A percentile compares a stretch with the other conserved stretches of the same genome.
phyloP scores from a whole-genome alignment of 2,888 invertebrate genomes.

The Amblyteles armatorius region DNA sequence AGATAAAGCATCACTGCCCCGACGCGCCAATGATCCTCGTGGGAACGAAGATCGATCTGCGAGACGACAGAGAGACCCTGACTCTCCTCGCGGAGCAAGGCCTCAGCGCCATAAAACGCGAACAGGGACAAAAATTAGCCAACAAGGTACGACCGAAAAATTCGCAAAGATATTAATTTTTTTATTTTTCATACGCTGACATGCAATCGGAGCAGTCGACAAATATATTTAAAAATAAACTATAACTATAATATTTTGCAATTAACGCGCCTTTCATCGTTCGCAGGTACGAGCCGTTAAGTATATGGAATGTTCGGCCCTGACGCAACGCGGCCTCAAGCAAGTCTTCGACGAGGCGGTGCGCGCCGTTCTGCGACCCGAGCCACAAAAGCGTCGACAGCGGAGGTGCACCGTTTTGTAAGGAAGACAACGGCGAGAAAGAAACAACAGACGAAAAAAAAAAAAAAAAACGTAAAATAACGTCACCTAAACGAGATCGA shows the following conservation, averaged over 20 bases:
- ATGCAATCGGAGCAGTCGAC: no score
- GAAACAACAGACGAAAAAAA: conserved; percentile 26
- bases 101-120: conserved; percentile 97
- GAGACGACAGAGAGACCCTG: conserved; percentile 98
- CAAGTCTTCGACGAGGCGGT: conserved; percentile 99
- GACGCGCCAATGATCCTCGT: conserved; percentile 99
- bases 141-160: conserved; percentile 88
- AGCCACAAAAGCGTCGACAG: conserved; percentile 97
- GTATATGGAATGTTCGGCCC: conserved; percentile 99
- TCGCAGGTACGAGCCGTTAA: conserved; percentile 95
- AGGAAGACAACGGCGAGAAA: conserved; percentile 73
- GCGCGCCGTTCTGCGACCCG: conserved; percentile 97
- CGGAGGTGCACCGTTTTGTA: conserved; percentile 95
- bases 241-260: neutral
- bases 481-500: conserved; percentile 58
- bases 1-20: conserved; percentile 99
- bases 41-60: conserved; percentile 99
- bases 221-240: no score
- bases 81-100: conserved; percentile 97
- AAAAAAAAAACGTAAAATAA: conserved; percentile 48
- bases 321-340: conserved; percentile 98
- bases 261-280: conserved; percentile 13
- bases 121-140: conserved; percentile 99
- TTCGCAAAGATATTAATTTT: neutral
- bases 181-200: neutral